phyloP scores from a whole-genome alignment of 1,140 invertebrate genomes.

The Euura saliciscinereae region DNA sequence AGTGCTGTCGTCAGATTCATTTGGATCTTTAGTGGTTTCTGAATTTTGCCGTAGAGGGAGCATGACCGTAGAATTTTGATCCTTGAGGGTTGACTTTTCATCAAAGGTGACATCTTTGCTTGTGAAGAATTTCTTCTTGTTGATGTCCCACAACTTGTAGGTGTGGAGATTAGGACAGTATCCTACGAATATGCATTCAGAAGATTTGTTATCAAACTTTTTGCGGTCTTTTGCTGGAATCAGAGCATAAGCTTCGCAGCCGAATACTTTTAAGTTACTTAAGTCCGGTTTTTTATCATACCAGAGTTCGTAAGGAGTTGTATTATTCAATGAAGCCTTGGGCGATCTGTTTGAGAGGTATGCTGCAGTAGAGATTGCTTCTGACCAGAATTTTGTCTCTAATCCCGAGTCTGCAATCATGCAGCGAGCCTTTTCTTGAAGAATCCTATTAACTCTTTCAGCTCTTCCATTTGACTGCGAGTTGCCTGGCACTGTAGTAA shows the following conservation, averaged over 20 bases:
- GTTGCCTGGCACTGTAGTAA: conserved; percentile 40
- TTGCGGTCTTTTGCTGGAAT: conserved; percentile 20
- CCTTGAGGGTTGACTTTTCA: not conserved
- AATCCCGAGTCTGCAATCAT: conserved; percentile 45
- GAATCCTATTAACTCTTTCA: conserved; percentile 34
- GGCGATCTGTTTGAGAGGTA: conserved; percentile 23
- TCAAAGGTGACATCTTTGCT: conserved; percentile 21
- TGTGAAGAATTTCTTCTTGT: conserved; percentile 33
- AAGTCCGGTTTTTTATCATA: conserved; percentile 21
- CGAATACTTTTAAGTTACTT: conserved; percentile 21
- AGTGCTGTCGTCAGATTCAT: not conserved
- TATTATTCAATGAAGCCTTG: conserved; percentile 10
- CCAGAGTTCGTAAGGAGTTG: conserved; percentile 30
- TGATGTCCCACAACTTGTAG: conserved; percentile 40
- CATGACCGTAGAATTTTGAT: not conserved
- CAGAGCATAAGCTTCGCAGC: conserved; percentile 16
- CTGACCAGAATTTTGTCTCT: conserved; percentile 10
- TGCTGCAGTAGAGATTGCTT: conserved; percentile 19
- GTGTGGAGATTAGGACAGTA: conserved; percentile 36
- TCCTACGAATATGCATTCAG: conserved; percentile 16
- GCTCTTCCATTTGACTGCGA: conserved; percentile 48
- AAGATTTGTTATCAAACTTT: conserved; percentile 27
- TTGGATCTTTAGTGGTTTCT: not conserved
- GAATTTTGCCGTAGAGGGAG: not conserved
- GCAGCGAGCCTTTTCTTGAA: conserved; percentile 33